phyloP scores from a whole-genome alignment of 1,140 invertebrate species.

The Campoletis sonorensis region DNA sequence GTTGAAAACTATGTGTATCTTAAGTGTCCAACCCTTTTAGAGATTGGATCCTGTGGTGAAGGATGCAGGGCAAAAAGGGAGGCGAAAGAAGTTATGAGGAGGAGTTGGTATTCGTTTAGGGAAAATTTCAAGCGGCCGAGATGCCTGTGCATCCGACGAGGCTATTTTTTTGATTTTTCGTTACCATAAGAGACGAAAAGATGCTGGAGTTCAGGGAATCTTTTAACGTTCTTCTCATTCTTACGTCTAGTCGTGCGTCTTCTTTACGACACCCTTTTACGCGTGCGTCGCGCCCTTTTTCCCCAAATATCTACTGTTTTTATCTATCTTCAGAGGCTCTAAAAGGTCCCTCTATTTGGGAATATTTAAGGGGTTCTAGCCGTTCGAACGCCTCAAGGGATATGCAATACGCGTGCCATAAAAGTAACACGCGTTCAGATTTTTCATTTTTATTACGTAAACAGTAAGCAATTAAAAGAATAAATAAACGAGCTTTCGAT shows the following conservation, averaged over 20 bases:
- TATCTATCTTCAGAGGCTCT: background rate
- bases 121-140: constrained; percentile 33
- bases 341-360: constrained; percentile 19
- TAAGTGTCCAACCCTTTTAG: constrained; percentile 33
- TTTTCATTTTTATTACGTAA: constrained; percentile 46
- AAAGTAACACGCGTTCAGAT: constrained; percentile 34
- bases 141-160: constrained; percentile 27
- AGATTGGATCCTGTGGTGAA: constrained; percentile 27
- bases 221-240: constrained; percentile 42
- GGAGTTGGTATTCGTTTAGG: constrained; percentile 48
- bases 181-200: background rate
- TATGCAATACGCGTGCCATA: constrained; percentile 33
- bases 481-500: constrained; percentile 8
- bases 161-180: constrained; percentile 35
- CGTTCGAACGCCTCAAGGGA: background rate
- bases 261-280: constrained; percentile 57
- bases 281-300: constrained; percentile 23
- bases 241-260: constrained; percentile 49
- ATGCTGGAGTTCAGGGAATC: background rate
- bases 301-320: constrained; percentile 13
- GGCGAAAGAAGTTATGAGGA: constrained; percentile 30
- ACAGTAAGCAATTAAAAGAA: constrained; percentile 1
- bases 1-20: background rate
- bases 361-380: constrained; percentile 30
- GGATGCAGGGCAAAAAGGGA: background rate